A percentile compares a stretch with the other conserved stretches of the same genome.
Conservation (phyloP, 1,140 invertebrate genomes). For the Danaus melanippus region DNA sequence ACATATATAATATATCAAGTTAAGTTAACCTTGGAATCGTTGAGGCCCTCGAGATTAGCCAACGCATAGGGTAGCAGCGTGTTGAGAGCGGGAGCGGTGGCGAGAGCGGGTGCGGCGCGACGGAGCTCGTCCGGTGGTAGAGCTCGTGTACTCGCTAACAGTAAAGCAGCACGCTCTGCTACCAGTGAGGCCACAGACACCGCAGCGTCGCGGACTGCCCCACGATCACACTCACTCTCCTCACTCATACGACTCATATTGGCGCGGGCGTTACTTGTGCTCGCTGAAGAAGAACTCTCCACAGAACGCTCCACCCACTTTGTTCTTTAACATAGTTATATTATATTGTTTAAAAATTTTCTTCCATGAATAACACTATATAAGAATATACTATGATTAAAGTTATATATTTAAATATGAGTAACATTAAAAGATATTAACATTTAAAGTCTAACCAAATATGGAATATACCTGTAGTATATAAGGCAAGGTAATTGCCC, state of each 20-base stretch:
- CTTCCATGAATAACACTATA: not conserved
- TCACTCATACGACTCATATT: conserved; percentile 1
- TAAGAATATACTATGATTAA: not conserved
- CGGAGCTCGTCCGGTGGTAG: conserved; percentile 46
- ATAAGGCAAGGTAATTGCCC: conserved; percentile 96
- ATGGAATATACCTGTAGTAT: conserved; percentile 76
- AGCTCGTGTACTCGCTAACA: conserved; percentile 33
- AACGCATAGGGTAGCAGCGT: conserved; percentile 53
- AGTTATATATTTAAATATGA: not conserved
- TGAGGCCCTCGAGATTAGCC: conserved; percentile 49
- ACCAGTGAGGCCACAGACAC: conserved; percentile 10
- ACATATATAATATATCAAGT: conserved; percentile 6
- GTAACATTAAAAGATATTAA: not conserved
- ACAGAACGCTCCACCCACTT: conserved; percentile 10
- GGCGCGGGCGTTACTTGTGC: no score
- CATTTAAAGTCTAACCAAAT: not conserved
- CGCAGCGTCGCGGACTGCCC: conserved; percentile 8
- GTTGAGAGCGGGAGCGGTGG: conserved; percentile 37
- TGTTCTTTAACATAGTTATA: conserved; percentile 1
- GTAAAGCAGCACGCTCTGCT: conserved; percentile 17
- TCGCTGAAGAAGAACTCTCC: not conserved
- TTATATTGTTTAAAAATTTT: no score
- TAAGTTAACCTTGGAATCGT: conserved; percentile 53
- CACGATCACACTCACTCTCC: conserved; percentile 10
- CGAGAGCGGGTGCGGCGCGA: conserved; percentile 25